Conservation (phyloP, 64 coral and sea anemone genomes). For the Montipora capricornis region DNA sequence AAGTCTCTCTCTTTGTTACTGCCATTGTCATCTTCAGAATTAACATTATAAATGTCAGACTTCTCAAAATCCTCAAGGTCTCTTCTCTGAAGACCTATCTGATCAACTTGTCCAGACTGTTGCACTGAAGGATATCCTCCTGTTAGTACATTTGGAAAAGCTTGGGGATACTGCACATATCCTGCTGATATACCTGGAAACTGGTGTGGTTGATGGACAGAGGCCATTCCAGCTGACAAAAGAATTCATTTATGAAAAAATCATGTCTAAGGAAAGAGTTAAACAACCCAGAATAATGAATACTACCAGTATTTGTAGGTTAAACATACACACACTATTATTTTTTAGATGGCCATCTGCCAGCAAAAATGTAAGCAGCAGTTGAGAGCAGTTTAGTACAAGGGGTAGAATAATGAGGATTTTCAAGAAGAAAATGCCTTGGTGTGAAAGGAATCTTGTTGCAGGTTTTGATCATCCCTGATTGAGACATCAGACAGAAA, state of each 20-base stretch:
- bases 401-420: too few species aligned
- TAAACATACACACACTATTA: too few species aligned
- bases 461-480: too few species aligned
- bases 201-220: constrained; percentile 64
- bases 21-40: constrained; percentile 23
- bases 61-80: constrained; percentile 5
- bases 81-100: neutral
- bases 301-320: too few species aligned
- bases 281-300: too few species aligned
- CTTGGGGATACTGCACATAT: constrained; percentile 49
- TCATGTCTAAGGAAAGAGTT: neutral
- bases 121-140: constrained; percentile 1
- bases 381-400: too few species aligned
- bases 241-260: neutral
- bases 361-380: too few species aligned
- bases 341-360: too few species aligned
- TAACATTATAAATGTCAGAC: neutral
- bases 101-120: constrained; percentile 10
- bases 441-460: too few species aligned
- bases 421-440: too few species aligned
- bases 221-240: constrained; percentile 83
- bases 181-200: constrained; percentile 66
- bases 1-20: neutral
- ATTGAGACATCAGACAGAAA: too few species aligned
- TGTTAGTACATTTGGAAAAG: neutral